Percentiles rank a stretch among this genome's conserved stretches.
Evolutionary conservation across 2,113 vertebrate species (phyloP).

Genomic region (Setophaga petechia): DNA sequence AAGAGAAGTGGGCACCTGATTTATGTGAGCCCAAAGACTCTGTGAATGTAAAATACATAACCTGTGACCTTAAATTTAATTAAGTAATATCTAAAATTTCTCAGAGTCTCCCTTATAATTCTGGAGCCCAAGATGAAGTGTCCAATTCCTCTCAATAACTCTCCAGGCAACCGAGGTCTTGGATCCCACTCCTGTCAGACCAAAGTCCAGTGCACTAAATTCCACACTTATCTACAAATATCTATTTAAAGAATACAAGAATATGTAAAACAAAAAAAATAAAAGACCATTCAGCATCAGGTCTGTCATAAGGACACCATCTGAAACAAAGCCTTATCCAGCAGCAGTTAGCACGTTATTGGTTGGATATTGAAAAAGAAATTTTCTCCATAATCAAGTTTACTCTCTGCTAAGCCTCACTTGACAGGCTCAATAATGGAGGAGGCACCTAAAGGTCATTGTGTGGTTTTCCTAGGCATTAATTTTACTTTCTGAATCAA

Average conservation of each 20-base stretch:
- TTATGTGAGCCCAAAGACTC: background rate
- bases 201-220: background rate
- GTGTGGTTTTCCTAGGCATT: background rate
- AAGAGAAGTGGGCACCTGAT: background rate
- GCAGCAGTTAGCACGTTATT: background rate
- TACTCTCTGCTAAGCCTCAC: background rate
- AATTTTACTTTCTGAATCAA: background rate
- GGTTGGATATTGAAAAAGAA: background rate
- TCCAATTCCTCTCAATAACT: background rate
- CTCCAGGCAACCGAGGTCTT: background rate
- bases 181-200: background rate
- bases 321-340: background rate
- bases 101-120: accelerated
- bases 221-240: background rate
- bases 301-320: background rate
- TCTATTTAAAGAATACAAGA: background rate
- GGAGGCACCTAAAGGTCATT: background rate
- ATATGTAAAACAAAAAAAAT: background rate
- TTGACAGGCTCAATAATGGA: background rate
- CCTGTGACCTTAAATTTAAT: background rate
- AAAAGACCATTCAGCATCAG: background rate
- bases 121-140: background rate
- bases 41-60: background rate
- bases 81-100: background rate
- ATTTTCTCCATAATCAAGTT: background rate